Conservation (phyloP, 2,888 invertebrate species). For the Caenorhabditis virilis region DNA sequence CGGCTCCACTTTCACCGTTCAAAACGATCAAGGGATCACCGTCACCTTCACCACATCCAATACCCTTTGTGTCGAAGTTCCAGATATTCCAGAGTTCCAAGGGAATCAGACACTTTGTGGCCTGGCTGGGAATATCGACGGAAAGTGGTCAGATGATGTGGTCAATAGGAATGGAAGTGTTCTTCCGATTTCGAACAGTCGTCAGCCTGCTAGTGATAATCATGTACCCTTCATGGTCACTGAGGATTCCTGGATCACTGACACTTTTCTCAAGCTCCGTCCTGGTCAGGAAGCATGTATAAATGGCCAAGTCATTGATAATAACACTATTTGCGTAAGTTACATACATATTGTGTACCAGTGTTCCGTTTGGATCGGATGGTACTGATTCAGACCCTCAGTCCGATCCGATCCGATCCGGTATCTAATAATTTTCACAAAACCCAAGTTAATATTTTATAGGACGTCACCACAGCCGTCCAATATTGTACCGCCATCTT, state of each 20-base stretch:
- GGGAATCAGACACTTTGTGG: conserved; percentile 54
- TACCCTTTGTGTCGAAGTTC: conserved; percentile 44
- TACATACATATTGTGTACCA: no score
- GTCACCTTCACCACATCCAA: conserved; percentile 40
- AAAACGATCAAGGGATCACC: conserved; percentile 38
- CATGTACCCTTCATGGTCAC: conserved; percentile 21
- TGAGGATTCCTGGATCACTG: conserved; percentile 49
- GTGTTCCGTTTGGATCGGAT: no score
- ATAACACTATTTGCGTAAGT: conserved; percentile 47
- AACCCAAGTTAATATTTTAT: no score
- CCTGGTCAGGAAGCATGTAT: conserved; percentile 38
- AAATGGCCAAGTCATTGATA: conserved; percentile 40
- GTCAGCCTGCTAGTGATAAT: conserved; percentile 26
- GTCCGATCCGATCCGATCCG: no score
- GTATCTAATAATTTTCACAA: no score
- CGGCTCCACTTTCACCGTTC: conserved; percentile 38
- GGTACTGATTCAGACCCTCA: no score
- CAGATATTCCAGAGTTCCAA: conserved; percentile 48
- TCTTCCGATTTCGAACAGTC: conserved; percentile 15
- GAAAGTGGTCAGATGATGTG: conserved; percentile 51
- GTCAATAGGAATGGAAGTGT: conserved; percentile 36
- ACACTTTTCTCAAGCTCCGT: conserved; percentile 40
- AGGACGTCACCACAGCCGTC: conserved; percentile 30
- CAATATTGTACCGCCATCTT: conserved; percentile 37
- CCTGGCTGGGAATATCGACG: conserved; percentile 57